Percentiles rank a stretch among this genome's conserved stretches.
phyloP scores from a whole-genome alignment of 2,888 invertebrate genomes.

The Platycheirus rosarum region DNA sequence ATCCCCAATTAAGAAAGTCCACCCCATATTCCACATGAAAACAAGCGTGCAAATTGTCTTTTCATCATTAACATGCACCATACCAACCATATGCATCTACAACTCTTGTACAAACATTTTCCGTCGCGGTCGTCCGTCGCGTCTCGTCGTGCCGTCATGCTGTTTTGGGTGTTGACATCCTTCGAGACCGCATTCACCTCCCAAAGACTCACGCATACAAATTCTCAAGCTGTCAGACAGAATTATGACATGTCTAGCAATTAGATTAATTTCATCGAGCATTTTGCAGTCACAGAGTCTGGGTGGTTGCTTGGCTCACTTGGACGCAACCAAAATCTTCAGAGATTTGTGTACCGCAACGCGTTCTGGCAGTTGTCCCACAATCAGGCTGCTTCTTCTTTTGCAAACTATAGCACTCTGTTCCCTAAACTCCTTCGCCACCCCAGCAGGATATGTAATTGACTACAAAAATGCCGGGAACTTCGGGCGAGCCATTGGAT shows the following conservation, averaged over 20 bases:
- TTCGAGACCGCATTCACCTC: slow-evolving; percentile 42
- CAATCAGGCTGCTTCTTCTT: slow-evolving; percentile 5
- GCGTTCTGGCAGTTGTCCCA: slow-evolving; percentile 53
- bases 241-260: slow-evolving; percentile 78
- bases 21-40: slow-evolving; percentile 7
- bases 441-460: slow-evolving; percentile 20
- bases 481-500: slow-evolving; percentile 16
- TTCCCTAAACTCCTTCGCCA: slow-evolving; percentile 62
- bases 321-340: slow-evolving; percentile 13
- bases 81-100: slow-evolving; percentile 2
- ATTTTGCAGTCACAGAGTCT: slow-evolving; percentile 65
- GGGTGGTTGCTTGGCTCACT: slow-evolving; percentile 69
- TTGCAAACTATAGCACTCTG: slow-evolving; percentile 29
- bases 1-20: slow-evolving; percentile 35
- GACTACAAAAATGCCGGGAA: not conserved
- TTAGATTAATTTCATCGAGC: slow-evolving; percentile 77
- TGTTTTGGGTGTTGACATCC: slow-evolving; percentile 62
- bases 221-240: slow-evolving; percentile 71
- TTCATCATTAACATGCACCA: slow-evolving; percentile 43
- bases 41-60: slow-evolving; percentile 51
- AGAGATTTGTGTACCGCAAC: slow-evolving; percentile 53
- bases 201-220: slow-evolving; percentile 57
- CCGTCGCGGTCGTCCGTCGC: slow-evolving; percentile 12
- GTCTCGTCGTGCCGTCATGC: not conserved
- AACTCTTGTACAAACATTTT: slow-evolving; percentile 1